Evolutionary conservation across 2,888 invertebrate genomes (phyloP).

Genomic region (Trachelus iudaicus): DNA sequence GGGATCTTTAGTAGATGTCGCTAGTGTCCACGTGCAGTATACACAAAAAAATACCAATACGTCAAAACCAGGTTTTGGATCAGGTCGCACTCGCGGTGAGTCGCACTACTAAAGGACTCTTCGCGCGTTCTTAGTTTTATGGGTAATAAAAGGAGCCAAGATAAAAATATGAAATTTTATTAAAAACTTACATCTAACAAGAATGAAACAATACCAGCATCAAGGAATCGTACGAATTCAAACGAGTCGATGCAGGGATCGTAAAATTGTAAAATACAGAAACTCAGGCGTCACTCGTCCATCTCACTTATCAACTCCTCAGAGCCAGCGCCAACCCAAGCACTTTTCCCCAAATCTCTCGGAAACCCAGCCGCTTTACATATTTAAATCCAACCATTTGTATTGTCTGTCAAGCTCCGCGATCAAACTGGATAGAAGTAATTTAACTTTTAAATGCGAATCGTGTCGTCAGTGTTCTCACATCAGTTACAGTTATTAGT

Average conservation of each 20-base stretch:
- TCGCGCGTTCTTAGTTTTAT: background rate
- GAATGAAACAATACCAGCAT: background rate
- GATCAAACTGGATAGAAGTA: constrained; percentile 23
- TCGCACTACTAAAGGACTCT: background rate
- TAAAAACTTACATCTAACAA: background rate
- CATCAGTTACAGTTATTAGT: constrained; percentile 21
- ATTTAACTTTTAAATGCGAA: constrained; percentile 25
- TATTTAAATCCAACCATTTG: constrained; percentile 24
- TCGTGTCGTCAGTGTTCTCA: constrained; percentile 19
- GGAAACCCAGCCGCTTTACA: constrained; percentile 21
- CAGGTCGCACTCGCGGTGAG: background rate
- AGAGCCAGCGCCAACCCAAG: constrained; percentile 12
- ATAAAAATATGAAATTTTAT: background rate
- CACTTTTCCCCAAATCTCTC: constrained; percentile 11
- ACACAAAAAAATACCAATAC: background rate
- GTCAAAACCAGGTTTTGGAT: background rate
- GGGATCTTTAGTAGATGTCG: background rate
- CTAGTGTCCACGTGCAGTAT: background rate
- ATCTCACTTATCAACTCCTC: constrained; percentile 25
- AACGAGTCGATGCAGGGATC: background rate
- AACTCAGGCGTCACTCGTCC: constrained; percentile 19
- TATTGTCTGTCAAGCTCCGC: constrained; percentile 23
- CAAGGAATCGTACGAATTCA: background rate
- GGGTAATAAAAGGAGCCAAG: background rate
- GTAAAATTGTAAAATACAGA: background rate